Evolutionary conservation across 2,888 invertebrate genomes (phyloP), one percentile per base, ranked within the genome.

Genomic region (Bombyx huttoni): DNA sequence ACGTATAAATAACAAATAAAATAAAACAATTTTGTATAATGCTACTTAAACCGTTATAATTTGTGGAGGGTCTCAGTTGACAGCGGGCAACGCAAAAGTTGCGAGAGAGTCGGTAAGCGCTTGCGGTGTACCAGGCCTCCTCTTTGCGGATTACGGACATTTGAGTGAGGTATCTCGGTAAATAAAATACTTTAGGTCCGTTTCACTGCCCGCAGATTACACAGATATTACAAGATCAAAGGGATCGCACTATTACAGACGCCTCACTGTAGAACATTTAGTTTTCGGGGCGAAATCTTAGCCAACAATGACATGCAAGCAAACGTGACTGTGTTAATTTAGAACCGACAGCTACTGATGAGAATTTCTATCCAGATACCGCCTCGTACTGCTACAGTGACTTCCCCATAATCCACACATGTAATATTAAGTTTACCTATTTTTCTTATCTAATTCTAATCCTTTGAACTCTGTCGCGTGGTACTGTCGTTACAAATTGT

Each of bases 81-180:
- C 71, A 65, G 65, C 65, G 68, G 67, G 65, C 65, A 65, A 57
- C 60, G 61, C 61, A 53, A 70, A 73, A 77, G 71, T 75, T 73
- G 65, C 52, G 63, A 63, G 64, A 68, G 65, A 68, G 65, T 62
- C 53, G 60, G 64, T 58, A 64, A 69, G 66, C 67, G 70, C 64
- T 63, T 73, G 78, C 70, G 78, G 78, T 69, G 54, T 53, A 62
- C 76, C 73, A 57, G 67, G 67, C 74, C 66, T 57, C 65, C 55
- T 62, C 62, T 69, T 65, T 66, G 65, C 58, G 70, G 77, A 74
- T 76, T 70, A 70, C 67, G 60, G 63, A 62, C 63, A 63, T 60
- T 63, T 59, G 58, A 56, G 55, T 59, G 56, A 53, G 51, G 47
- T 46, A 35, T 53, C 49, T 49, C 56, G 53, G 53, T 49, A 53